Evolutionary conservation across 2,797 vertebrate species (phyloP).

Genomic region (Poeciliopsis presidionis): DNA sequence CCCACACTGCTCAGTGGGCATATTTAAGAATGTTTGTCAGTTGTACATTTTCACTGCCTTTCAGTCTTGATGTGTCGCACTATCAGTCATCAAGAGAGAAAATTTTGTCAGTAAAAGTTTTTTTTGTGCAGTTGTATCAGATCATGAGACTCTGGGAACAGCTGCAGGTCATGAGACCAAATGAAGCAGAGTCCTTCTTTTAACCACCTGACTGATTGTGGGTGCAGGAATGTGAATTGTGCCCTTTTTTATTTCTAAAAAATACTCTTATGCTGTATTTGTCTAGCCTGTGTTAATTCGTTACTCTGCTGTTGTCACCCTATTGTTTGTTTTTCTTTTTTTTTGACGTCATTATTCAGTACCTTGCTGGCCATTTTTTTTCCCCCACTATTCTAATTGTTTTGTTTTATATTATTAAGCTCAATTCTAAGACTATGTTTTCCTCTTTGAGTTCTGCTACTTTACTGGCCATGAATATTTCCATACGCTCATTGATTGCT

Average conservation of each 20-base stretch:
- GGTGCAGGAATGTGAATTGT: constrained; percentile 34
- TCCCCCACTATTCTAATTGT: constrained; percentile 41
- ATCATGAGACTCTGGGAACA: constrained; percentile 39
- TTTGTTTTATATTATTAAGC: constrained; percentile 50
- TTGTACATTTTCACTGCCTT: background rate
- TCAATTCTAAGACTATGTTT: constrained; percentile 45
- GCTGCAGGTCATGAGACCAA: constrained; percentile 49
- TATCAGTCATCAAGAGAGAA: constrained; percentile 4
- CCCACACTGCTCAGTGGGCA: background rate
- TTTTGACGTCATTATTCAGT: constrained; percentile 52
- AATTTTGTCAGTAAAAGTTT: background rate
- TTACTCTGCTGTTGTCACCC: background rate
- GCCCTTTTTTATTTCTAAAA: constrained; percentile 36
- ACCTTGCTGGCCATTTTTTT: constrained; percentile 43
- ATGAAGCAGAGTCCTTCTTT: constrained; percentile 8
- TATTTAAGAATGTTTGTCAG: constrained; percentile 6
- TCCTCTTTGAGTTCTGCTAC: constrained; percentile 15
- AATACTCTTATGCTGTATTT: constrained; percentile 34
- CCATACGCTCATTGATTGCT: constrained; percentile 25
- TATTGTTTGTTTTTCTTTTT: constrained; percentile 19
- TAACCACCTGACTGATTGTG: constrained; percentile 10
- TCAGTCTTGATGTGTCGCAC: background rate
- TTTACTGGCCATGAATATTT: constrained; percentile 25
- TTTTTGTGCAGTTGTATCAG: constrained; percentile 24
- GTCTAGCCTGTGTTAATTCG: constrained; percentile 20